Evolutionary conservation across 2,888 invertebrate genomes (phyloP), one percentile per base, ranked within the genome.

Genomic region (Steinernema scapterisci): DNA sequence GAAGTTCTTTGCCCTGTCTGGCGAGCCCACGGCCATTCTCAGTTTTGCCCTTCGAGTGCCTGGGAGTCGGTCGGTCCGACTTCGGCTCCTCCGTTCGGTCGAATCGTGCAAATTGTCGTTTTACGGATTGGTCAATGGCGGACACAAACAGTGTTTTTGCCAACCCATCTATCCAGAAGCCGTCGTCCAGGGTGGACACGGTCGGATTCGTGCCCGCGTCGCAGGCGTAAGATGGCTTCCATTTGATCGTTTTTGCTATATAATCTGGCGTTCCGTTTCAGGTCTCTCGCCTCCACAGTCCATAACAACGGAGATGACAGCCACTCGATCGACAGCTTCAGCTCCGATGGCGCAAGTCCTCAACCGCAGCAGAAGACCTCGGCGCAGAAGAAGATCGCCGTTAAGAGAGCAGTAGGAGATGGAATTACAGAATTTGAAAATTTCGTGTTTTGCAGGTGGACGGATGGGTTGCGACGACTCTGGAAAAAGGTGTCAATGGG

Each of bases 401-500:
- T 63, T 2, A 25, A 27, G 7, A 25, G 31, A 63, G 63, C 63
- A 1, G 63, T 63, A 27, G 31, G 63, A 6, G 25, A 9, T 2
- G 16, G 5, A 23, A 5, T 21, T 19, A 19, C 23, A 3, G 23
- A 52, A n/a, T 19, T 23, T 21, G 16, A 6, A 9, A 23, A 52
- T n/a, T n/a, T n/a, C n/a, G n/a, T n/a, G n/a, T n/a, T n/a, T 63
- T 63, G 63, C 38, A 63, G 63, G 63, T 63, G 1, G 63, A 63
- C 16, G 38, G 27, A 16, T 63, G 21, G 25, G n/a, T 31, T 1
- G n/a, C 9, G 31, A 5, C 25, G 25, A 74, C 74, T 0, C 25
- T 74, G 48, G 52, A 74, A 16, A 74, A 74, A 25, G 71, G 74
- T 3, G 74, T 74, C 19, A 25, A 74, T 23, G 71, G 71, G 11